A percentile compares a stretch with the other conserved stretches of the same genome.
These are phyloP conservation scores for cat (Felis catus) DNA, from an alignment of 2,113 vertebrate genomes.

Conservation along the genomic window DNA sequence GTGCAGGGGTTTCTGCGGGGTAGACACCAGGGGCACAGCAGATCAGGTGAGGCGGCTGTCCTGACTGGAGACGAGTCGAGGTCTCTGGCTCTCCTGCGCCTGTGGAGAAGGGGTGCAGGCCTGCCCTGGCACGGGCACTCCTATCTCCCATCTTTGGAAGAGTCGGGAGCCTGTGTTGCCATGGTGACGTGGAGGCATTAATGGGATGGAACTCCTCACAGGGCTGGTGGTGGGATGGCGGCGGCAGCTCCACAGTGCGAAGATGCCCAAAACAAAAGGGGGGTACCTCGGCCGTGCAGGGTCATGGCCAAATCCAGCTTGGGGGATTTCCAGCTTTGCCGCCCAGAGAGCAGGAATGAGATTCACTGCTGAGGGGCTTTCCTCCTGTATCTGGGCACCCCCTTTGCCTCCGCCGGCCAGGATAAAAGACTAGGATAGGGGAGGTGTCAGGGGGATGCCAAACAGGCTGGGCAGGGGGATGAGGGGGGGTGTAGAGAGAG, in stretches of 20 bases:
- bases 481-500: not conserved
- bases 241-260: not conserved
- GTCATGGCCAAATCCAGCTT: not conserved
- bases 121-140: not conserved
- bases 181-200: conserved; percentile 80
- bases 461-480: not conserved
- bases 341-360: not conserved
- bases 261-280: conserved; percentile 48
- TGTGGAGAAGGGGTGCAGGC: not conserved
- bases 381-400: not conserved
- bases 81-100: not conserved
- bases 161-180: conserved; percentile 73
- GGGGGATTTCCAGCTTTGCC: not conserved
- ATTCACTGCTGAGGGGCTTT: not conserved
- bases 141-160: conserved; percentile 61
- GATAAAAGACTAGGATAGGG: not conserved
- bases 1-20: not conserved
- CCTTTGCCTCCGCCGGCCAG: not conserved
- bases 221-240: conserved; percentile 59
- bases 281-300: not conserved
- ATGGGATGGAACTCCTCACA: conserved; percentile 79
- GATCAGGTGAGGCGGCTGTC: not conserved
- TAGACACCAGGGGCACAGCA: accelerated
- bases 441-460: not conserved
- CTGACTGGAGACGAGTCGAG: not conserved